Evolutionary conservation across 92 coral and sea anemone genomes (phyloP).

Genomic region (Phenganax marumi): DNA sequence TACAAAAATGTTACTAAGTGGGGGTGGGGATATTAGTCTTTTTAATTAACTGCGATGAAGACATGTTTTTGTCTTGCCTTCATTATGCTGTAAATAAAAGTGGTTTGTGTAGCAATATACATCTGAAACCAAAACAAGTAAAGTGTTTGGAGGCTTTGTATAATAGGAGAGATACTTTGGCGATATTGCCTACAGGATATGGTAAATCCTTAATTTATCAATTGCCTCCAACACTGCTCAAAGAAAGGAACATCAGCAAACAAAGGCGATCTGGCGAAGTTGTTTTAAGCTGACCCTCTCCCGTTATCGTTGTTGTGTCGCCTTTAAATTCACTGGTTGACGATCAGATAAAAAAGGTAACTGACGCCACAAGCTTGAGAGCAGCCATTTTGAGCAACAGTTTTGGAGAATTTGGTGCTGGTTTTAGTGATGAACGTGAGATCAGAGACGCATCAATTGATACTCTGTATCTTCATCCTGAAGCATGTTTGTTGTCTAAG

Average conservation of each 20-base stretch:
- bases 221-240: conserved; percentile 20
- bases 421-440: background rate
- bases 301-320: conserved; percentile 17
- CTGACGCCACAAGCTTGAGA: background rate
- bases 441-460: background rate
- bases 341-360: conserved; percentile 9
- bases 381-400: background rate
- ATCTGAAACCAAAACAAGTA: conserved; percentile 19
- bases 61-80: conserved; percentile 21
- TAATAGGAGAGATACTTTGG: conserved; percentile 30
- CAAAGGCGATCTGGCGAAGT: background rate
- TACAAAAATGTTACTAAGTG: background rate
- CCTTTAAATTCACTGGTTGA: conserved; percentile 14
- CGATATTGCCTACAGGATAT: conserved; percentile 30
- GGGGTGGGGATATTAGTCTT: background rate
- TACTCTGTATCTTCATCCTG: background rate
- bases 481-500: conserved; percentile 22
- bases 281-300: background rate
- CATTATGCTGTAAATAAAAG: conserved; percentile 10
- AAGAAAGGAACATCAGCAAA: background rate
- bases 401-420: background rate
- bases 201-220: conserved; percentile 29
- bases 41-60: background rate
- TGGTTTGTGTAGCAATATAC: background rate
- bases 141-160: conserved; percentile 17